phyloP scores from a whole-genome alignment of 2,888 invertebrate species.

The Nemotelus nigrinus region DNA sequence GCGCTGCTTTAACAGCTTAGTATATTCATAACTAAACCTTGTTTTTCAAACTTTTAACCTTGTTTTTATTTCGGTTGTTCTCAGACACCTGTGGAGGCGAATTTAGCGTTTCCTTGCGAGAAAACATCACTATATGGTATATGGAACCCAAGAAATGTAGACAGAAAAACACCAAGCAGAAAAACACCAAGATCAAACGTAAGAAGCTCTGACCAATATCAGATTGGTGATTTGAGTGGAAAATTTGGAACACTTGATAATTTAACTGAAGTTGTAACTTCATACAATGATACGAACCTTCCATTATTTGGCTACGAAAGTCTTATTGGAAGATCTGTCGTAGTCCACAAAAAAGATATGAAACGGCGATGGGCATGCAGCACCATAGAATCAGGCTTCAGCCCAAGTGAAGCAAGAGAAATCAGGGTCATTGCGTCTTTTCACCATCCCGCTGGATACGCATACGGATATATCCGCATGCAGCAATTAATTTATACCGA shows the following conservation, averaged over 20 bases:
- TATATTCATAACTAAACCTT: too few species aligned
- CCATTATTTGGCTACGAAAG: conserved; percentile 84
- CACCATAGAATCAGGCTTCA: conserved; percentile 85
- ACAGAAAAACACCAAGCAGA: conserved; percentile 66
- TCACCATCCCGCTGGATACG: conserved; percentile 86
- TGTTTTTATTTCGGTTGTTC: conserved; percentile 50
- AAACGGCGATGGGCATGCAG: conserved; percentile 85
- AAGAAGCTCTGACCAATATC: conserved; percentile 87
- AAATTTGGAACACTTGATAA: conserved; percentile 84
- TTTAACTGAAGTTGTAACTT: conserved; percentile 68
- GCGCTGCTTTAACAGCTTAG: conserved; percentile 24
- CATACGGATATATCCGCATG: conserved; percentile 87
- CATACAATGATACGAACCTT: conserved; percentile 82
- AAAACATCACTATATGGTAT: conserved; percentile 82
- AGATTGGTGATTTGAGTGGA: conserved; percentile 85
- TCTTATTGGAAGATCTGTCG: conserved; percentile 85
- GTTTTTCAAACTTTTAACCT: not conserved
- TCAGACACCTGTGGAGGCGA: conserved; percentile 83
- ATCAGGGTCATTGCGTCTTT: conserved; percentile 89
- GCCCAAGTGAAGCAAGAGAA: conserved; percentile 87
- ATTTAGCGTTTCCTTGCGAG: conserved; percentile 89
- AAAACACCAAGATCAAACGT: conserved; percentile 68
- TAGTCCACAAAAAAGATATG: conserved; percentile 77
- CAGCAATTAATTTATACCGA: conserved; percentile 88
- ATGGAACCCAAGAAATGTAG: conserved; percentile 85